Evolutionary conservation across 2,113 vertebrate species (phyloP), one percentile per base, ranked within the genome.

Genomic region (Bucco capensis): DNA sequence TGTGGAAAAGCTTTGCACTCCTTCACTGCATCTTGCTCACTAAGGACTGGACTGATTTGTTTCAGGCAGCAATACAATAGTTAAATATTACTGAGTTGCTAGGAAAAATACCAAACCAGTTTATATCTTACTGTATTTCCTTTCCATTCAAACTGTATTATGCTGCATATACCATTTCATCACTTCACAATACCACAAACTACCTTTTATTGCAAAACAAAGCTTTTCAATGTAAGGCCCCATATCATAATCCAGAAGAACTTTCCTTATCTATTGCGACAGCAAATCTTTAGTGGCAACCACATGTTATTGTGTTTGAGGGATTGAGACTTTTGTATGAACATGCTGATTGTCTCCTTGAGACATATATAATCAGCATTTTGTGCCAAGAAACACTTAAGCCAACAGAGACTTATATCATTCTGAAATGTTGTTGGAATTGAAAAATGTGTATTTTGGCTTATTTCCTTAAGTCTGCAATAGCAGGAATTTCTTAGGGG

Each of bases 271-370:
- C 91, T 96, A 89, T 90, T 96, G 87, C 10, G 57, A 94, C 93
- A 96, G 92, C 49, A 95, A 95, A 97, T 94, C 91, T 95, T 95
- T 95, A 95, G 94, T 89, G 95, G 92, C 90, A 95, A 96, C 70
- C 84, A 96, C 96, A 94, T 96, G 93, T 96, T 94, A 96, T 77
- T 93, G 85, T 86, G 90, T 95, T 82, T 93, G 94, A 92, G 74
- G 91, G 89, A 95, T 71, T 95, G 85, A 89, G 88, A 93, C 94
- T 96, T 95, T 96, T 85, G 60, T 82, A 65, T 60, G 77, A 96
- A 89, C 76, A 92, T 79, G 74, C 64, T 89, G 87, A 96, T 96
- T 96, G 95, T 94, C 96, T 95, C 89, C 89, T 94, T 84, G 86
- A 96, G 76, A 87, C 94, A 85, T 40, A 88, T 47, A 92, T 46